Conservation (phyloP, 2,797 vertebrate species). For the Sebastes iracundus region DNA sequence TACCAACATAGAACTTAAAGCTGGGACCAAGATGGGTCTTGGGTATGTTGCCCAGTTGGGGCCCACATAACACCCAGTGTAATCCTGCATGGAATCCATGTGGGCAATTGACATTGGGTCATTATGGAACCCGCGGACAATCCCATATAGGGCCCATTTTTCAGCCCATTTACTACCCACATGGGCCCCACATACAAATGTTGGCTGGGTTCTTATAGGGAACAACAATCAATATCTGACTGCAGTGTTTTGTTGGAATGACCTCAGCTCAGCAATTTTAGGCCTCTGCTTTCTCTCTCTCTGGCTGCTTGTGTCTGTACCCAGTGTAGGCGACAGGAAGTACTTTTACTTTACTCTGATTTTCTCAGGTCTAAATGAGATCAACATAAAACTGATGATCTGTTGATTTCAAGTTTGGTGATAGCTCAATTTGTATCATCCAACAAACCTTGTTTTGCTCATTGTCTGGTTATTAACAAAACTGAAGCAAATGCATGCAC, state of each 20-base stretch:
- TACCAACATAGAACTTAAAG: too few species aligned
- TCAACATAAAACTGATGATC: too few species aligned
- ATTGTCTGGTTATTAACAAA: neutral
- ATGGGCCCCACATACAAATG: too few species aligned
- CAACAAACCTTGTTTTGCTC: neutral
- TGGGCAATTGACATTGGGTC: too few species aligned
- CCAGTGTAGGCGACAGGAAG: neutral
- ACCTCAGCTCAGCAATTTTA: slow-evolving; percentile 39
- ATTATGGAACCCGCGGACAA: too few species aligned
- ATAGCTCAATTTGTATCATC: neutral
- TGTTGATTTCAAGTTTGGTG: neutral
- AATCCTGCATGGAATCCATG: too few species aligned
- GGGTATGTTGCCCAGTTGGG: too few species aligned
- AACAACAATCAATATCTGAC: slow-evolving; percentile 45
- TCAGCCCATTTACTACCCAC: too few species aligned
- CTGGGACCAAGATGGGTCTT: too few species aligned
- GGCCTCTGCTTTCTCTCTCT: neutral
- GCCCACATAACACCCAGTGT: too few species aligned
- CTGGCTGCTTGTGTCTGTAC: neutral
- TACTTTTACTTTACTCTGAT: neutral
- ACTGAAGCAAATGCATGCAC: neutral
- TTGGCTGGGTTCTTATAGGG: slow-evolving; percentile 1
- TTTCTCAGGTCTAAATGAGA: neutral
- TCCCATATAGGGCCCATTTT: too few species aligned
- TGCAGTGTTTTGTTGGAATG: slow-evolving; percentile 11